These are phyloP conservation scores for Cettia cetti DNA, from an alignment of 2,113 vertebrate genomes.

Conservation along the genomic window DNA sequence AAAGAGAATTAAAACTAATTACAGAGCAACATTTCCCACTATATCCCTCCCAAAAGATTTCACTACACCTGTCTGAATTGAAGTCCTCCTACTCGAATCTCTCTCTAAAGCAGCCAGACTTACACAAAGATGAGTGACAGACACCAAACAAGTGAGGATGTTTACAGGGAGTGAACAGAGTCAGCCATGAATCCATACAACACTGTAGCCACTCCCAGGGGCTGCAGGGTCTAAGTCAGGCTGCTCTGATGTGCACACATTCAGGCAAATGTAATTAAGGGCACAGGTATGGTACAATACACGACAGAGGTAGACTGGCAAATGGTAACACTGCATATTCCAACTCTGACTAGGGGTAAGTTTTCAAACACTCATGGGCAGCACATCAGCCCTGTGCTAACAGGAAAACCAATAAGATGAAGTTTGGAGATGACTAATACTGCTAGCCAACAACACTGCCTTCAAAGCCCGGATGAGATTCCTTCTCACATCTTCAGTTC, in stretches of 20 bases:
- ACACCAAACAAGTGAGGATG: neutral
- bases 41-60: neutral
- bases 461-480: neutral
- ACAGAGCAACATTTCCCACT: neutral
- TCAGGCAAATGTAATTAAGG: neutral
- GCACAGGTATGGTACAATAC: neutral
- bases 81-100: neutral
- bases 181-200: neutral
- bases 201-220: neutral
- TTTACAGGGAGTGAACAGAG: neutral
- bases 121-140: neutral
- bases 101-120: neutral
- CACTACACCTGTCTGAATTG: neutral
- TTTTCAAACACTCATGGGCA: neutral
- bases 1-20: neutral
- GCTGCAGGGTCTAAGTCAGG: neutral
- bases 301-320: conserved; percentile 8
- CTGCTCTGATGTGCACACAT: neutral
- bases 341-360: neutral
- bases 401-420: neutral
- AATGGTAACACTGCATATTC: neutral
- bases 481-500: neutral
- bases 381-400: neutral
- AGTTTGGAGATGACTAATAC: neutral
- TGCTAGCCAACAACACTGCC: neutral